Evolutionary conservation across 2,113 vertebrate species (phyloP).

Genomic region (Colius striatus): DNA sequence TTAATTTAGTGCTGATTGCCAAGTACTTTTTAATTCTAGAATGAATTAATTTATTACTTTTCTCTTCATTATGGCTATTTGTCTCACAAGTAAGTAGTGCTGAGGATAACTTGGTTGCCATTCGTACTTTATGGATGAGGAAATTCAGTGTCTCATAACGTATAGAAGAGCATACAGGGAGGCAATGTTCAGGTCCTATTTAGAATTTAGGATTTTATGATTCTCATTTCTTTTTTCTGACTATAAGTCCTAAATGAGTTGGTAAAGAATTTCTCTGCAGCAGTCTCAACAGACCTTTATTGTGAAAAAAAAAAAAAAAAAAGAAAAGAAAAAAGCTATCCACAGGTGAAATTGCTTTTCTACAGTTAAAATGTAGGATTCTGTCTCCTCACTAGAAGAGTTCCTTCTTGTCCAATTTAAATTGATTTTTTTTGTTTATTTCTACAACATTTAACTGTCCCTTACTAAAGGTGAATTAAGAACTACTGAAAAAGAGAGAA

Average conservation of each 20-base stretch:
- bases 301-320: too few relatives aligned
- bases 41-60: background rate
- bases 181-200: background rate
- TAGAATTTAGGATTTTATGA: background rate
- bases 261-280: background rate
- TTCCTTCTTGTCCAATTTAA: background rate
- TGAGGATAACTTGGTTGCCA: background rate
- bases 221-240: background rate
- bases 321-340: background rate
- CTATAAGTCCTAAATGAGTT: background rate
- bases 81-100: background rate
- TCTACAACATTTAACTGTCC: background rate
- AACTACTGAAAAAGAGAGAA: background rate
- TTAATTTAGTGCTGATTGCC: conserved; percentile 33
- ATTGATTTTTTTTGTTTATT: background rate
- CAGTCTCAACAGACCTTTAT: background rate
- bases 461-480: conserved; percentile 20
- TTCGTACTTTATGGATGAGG: background rate
- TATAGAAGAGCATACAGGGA: background rate
- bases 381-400: background rate
- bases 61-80: conserved; percentile 7
- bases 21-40: conserved; percentile 23
- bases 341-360: background rate
- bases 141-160: background rate
- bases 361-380: background rate